Base-by-base conservation (phyloP, 30 jellyfish, hydroid and myxozoan species). In the Aurelia aurita complex sp. Pacific region DNA sequence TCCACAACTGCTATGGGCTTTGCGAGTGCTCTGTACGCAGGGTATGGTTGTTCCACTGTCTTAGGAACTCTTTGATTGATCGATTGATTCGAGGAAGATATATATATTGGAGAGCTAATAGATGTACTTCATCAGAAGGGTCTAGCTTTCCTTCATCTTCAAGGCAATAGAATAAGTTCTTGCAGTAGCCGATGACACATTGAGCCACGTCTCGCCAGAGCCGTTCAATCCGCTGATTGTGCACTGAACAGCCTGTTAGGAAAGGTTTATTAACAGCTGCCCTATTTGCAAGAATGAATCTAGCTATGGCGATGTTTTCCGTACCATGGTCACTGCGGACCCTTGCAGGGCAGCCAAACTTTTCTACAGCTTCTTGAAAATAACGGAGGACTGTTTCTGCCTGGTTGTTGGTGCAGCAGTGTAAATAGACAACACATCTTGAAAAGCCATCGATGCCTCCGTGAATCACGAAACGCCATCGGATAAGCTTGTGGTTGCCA, bases 401-500 rank as follows among this genome's bases (percentile, higher is more conserved):
- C 33, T 74, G 64, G 82, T 73, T 73, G 69, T 73, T 73, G 35
- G 83, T 29, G 43, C 40, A 2, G 69, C 83, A 73, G 67, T 43
- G 33, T 40, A 73, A 66, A 42, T 40, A 42, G 43, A 73, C 83
- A 40, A 52, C 67, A 43, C 67, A 40, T 43, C 83, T 43, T 35
- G 42, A 73, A 53, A 40, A 73, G 74, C 54, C 54, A 43, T 43
- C 54, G 54, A 43, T 43, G 10, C 54, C 54, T 43, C 54, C 54
- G 54, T 43, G 83, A 73, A 73, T 52, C 38, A 73, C 69, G 52
- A 73, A 73, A 43, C 83, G 69, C 83, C 83, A 73, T 13, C 83
- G 83, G 67, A 73, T 73, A 66, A 73, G 70, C 83, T 73, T 73
- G 83, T 73, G 34, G 83, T 40, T 73, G 67, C 83, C 69, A 40